Conservation (phyloP, 1,140 invertebrate genomes). For the Cyrtorhinus lividipennis region DNA sequence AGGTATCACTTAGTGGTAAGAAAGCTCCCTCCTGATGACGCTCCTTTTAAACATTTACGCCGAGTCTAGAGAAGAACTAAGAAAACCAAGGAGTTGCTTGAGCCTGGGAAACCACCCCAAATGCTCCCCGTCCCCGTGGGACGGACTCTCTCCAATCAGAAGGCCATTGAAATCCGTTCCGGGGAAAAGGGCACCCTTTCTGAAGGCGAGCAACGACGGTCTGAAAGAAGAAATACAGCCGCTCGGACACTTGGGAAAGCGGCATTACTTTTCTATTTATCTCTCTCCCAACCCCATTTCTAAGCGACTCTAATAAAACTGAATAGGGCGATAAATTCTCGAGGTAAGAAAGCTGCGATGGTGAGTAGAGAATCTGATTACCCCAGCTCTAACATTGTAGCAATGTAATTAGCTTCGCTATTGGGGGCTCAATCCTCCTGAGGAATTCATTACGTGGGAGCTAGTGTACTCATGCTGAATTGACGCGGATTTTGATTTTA, state of each 20-base stretch:
- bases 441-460: background rate
- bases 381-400: too few species aligned
- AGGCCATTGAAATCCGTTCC: constrained; percentile 2
- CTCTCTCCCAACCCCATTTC: background rate
- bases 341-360: background rate
- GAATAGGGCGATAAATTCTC: background rate
- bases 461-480: too few species aligned
- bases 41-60: constrained; percentile 3
- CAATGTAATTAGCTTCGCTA: too few species aligned
- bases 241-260: background rate
- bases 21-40: background rate
- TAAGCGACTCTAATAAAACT: background rate
- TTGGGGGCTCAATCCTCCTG: too few species aligned
- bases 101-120: background rate
- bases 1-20: background rate
- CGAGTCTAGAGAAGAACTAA: background rate
- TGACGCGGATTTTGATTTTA: too few species aligned
- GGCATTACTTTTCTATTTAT: background rate
- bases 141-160: background rate
- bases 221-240: constrained; percentile 1
- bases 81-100: background rate
- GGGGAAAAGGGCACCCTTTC: too few species aligned
- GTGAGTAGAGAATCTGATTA: background rate
- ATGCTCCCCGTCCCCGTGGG: background rate
- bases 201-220: too few species aligned